Evolutionary conservation across 2,113 vertebrate genomes (phyloP).

Genomic region (Aptenodytes forsteri): DNA sequence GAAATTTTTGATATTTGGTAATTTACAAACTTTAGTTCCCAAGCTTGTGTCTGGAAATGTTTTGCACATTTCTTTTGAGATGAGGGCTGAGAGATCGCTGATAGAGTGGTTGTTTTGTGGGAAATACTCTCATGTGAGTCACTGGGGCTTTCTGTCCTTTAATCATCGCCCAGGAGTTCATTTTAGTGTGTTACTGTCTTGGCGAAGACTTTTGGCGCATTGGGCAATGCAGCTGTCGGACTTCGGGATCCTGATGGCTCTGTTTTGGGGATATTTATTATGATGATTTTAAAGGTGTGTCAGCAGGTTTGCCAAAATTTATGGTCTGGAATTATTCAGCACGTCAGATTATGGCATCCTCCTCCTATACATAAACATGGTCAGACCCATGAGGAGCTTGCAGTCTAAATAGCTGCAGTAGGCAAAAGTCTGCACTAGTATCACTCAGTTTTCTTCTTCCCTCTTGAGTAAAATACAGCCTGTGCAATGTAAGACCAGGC

Average conservation of each 20-base stretch:
- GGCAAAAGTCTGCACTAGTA: background rate
- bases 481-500: background rate
- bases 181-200: background rate
- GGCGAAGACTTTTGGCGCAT: background rate
- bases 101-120: background rate
- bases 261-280: background rate
- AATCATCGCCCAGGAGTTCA: background rate
- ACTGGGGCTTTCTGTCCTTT: background rate
- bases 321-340: background rate
- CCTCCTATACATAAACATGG: background rate
- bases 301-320: background rate
- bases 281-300: background rate
- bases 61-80: background rate
- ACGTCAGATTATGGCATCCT: background rate
- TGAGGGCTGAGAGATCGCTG: background rate
- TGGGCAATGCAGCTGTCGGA: background rate
- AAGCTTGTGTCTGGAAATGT: background rate
- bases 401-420: background rate
- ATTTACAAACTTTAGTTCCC: background rate
- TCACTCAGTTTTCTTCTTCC: background rate
- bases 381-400: background rate
- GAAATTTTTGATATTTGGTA: background rate
- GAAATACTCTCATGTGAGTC: background rate
- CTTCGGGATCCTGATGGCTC: background rate
- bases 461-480: background rate